phyloP scores from a whole-genome alignment of 2,113 vertebrate genomes.

The Leptodactylus fuscus region DNA sequence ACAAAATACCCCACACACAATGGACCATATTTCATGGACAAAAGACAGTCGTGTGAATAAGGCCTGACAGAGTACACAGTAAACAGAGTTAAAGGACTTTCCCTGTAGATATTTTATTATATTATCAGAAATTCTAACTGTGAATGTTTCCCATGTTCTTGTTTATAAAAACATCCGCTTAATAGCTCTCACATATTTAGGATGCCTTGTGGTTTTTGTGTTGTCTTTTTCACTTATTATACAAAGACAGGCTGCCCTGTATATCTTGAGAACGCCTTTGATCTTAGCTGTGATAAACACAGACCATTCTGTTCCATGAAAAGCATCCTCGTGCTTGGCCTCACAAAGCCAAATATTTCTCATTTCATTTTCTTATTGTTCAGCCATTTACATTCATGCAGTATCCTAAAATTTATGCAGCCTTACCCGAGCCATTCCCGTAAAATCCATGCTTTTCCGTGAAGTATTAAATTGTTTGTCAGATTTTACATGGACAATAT shows the following conservation, averaged over 20 bases:
- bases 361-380: conserved; percentile 1
- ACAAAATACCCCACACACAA: too few species aligned
- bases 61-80: too few species aligned
- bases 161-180: conserved; percentile 13
- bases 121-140: background rate
- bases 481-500: background rate
- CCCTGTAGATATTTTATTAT: background rate
- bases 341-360: conserved; percentile 17
- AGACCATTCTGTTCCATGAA: conserved; percentile 27
- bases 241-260: conserved; percentile 11
- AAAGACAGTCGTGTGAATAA: too few species aligned
- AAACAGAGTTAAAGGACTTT: background rate
- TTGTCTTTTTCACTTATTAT: background rate
- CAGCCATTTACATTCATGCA: background rate
- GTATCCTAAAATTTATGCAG: background rate
- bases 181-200: conserved; percentile 20
- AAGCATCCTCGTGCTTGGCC: background rate
- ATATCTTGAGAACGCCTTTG: conserved; percentile 20
- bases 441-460: conserved; percentile 2
- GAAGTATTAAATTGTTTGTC: conserved; percentile 10
- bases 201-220: conserved; percentile 40
- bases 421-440: background rate
- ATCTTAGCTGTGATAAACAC: conserved; percentile 51
- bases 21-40: too few species aligned
- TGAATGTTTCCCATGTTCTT: conserved; percentile 25